These are phyloP conservation scores for Brachionus rubens DNA, from an alignment of 1,140 invertebrate genomes.

Conservation along the genomic window DNA sequence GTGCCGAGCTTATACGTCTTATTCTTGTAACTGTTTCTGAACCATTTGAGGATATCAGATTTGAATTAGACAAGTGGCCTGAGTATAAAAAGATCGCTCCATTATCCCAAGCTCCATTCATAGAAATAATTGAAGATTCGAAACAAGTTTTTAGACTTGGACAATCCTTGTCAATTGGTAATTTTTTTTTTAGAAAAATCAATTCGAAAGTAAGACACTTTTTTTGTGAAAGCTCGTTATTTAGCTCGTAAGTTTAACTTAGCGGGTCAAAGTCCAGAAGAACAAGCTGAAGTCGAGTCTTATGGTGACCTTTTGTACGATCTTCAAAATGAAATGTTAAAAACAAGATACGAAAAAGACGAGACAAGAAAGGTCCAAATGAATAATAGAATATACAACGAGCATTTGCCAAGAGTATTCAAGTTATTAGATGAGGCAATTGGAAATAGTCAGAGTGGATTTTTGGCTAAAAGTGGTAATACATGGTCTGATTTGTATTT, in stretches of 20 bases:
- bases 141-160: neutral
- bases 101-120: conserved; percentile 47
- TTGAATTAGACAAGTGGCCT: conserved; percentile 48
- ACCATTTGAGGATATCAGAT: conserved; percentile 48
- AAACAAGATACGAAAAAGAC: conserved; percentile 34
- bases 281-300: conserved; percentile 21
- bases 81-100: conserved; percentile 48
- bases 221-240: conserved; percentile 39
- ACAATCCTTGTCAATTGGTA: conserved; percentile 35
- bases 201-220: neutral
- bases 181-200: neutral
- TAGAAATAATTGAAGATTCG: conserved; percentile 32
- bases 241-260: conserved; percentile 12
- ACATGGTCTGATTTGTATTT: conserved; percentile 45
- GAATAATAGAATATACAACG: neutral
- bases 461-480: neutral
- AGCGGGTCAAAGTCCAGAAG: neutral
- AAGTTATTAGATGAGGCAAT: neutral
- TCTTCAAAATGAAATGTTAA: neutral
- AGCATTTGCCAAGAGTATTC: neutral
- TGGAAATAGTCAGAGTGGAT: neutral
- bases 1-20: conserved; percentile 48
- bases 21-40: conserved; percentile 47
- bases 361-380: neutral
- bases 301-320: conserved; percentile 21